phyloP scores from a whole-genome alignment of 2,888 invertebrate species.

The Epirrita christyi region DNA sequence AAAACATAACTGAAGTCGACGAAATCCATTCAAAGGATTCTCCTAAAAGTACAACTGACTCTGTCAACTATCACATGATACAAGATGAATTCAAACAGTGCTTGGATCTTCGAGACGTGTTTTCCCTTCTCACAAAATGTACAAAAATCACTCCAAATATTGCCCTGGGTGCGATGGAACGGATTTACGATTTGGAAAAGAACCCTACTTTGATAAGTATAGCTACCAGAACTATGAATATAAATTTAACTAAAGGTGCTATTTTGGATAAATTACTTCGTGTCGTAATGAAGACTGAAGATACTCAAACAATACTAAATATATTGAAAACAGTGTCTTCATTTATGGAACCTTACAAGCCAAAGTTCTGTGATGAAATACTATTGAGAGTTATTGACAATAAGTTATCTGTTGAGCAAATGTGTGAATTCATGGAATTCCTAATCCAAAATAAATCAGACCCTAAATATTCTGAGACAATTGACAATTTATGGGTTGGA shows the following conservation, averaged over 20 bases:
- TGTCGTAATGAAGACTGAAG: slow-evolving; percentile 76
- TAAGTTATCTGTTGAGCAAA: slow-evolving; percentile 82
- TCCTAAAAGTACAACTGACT: slow-evolving; percentile 51
- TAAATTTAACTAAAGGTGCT: slow-evolving; percentile 73
- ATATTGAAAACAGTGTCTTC: slow-evolving; percentile 68
- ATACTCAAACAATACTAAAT: slow-evolving; percentile 75
- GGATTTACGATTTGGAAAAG: slow-evolving; percentile 74
- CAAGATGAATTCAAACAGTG: slow-evolving; percentile 78
- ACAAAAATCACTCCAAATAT: slow-evolving; percentile 80
- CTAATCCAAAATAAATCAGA: slow-evolving; percentile 77
- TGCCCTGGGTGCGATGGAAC: slow-evolving; percentile 78
- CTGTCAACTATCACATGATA: slow-evolving; percentile 68
- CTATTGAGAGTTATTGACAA: slow-evolving; percentile 86
- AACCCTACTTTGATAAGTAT: slow-evolving; percentile 49
- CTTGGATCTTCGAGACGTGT: slow-evolving; percentile 70
- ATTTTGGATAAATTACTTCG: slow-evolving; percentile 75
- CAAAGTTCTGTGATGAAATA: slow-evolving; percentile 86
- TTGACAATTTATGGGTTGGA: slow-evolving; percentile 88
- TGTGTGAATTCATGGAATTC: slow-evolving; percentile 85
- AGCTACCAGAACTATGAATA: slow-evolving; percentile 55
- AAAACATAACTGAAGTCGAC: slow-evolving; percentile 65
- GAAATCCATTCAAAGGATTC: slow-evolving; percentile 46
- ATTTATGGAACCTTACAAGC: slow-evolving; percentile 72
- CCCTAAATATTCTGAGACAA: slow-evolving; percentile 74
- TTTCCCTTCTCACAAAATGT: slow-evolving; percentile 76